Base-by-base conservation (phyloP, 92 coral and sea anemone genomes). In the Actinernus sp. region DNA sequence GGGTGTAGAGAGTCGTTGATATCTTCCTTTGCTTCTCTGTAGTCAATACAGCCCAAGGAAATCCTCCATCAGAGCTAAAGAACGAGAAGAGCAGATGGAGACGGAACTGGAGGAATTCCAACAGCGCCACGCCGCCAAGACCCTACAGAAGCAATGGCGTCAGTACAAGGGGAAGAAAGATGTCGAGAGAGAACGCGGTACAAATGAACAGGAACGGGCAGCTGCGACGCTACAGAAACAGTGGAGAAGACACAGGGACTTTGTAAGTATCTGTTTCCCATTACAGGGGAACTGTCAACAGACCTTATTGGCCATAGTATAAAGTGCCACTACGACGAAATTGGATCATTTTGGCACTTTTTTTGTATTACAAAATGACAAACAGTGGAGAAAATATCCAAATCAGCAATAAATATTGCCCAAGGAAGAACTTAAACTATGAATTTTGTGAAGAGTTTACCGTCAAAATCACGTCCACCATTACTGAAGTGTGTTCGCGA, bases 191-290 rank as follows among this genome's bases (percentile, higher is more conserved):
- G 67, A 68, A 23, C 77, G 76, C 5, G 71, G 63, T 10, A 76
- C 45, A 30, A 55, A 55, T 19, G 27, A 23, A 27, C 49, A 55
- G 30, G 70, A 76, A 3, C 53, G 55, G 55, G 98, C 98, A 22
- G 98, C 98, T 10, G 57, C 73, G 19, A 91, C 97, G 6, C 73
- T 94, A 23, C 98, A 94, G 81, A 87, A 78, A 68, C 81, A 90
- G 46, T 94, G 98, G 98, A 71, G 91, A 29, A 78, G 53, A 61
- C 91, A 91, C 68, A 79, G 79, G 30, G 65, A 85, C 0, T 38
- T 26, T 83, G 98, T 89, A 28, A 59, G 88, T 47, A n/a, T n/a
- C n/a, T n/a, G n/a, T n/a, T n/a, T n/a, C n/a, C n/a, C n/a, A n/a
- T n/a, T n/a, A n/a, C n/a, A n/a, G n/a, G n/a, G n/a, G n/a, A n/a